Conservation (phyloP, 2,113 vertebrate genomes). For the Sprattus sprattus region DNA sequence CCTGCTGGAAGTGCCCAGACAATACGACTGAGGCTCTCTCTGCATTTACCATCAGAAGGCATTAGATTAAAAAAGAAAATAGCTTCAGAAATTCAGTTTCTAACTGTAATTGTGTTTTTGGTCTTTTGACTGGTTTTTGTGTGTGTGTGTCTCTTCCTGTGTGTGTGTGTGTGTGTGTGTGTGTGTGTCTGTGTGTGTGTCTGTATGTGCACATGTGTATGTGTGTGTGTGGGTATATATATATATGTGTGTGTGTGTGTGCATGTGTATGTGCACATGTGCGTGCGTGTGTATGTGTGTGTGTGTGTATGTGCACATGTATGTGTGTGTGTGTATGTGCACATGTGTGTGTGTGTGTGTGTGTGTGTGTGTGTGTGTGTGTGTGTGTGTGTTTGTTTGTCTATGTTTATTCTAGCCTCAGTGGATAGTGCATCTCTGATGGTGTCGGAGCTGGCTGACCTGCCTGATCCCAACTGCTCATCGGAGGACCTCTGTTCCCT, state of each 20-base stretch:
- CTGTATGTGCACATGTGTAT: neutral
- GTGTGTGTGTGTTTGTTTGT: conserved; percentile 7
- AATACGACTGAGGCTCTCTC: neutral
- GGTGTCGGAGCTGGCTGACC: conserved; percentile 76
- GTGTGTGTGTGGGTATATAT: neutral
- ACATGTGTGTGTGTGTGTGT: neutral
- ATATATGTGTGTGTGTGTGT: too few species aligned
- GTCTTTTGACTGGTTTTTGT: neutral
- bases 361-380: neutral
- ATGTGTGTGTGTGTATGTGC: neutral
- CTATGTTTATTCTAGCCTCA: conserved; percentile 66
- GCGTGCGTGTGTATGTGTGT: neutral
- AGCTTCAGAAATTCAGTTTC: neutral
- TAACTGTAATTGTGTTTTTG: neutral
- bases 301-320: neutral
- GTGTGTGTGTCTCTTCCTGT: neutral
- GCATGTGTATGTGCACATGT: neutral
- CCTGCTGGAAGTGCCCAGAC: neutral
- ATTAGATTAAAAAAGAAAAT: neutral
- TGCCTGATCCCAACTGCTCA: conserved; percentile 75
- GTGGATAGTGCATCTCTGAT: conserved; percentile 79
- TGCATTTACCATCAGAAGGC: neutral
- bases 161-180: neutral
- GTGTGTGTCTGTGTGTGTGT: neutral
- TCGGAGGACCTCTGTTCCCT: conserved; percentile 84